Evolutionary conservation across 1,140 invertebrate genomes (phyloP), one percentile per base, ranked within the genome.

Genomic region (Ceratosolen fusciceps): DNA sequence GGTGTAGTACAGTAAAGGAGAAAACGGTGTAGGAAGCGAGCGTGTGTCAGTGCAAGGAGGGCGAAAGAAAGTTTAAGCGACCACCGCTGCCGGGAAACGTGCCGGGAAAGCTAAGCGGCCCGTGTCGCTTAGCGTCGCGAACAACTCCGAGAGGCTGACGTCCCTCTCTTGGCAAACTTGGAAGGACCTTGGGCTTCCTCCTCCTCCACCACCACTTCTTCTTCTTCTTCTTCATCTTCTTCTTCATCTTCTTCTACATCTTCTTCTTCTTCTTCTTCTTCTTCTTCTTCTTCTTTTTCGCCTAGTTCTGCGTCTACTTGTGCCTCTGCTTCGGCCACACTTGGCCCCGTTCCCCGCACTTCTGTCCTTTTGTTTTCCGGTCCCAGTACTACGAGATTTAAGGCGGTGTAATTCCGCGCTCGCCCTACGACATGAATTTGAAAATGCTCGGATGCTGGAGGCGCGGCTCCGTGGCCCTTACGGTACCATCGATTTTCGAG

Each of bases 41-140:
- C n/a, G 31, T 4, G 39, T n/a, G n/a, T n/a, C n/a, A n/a, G n/a
- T n/a, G 1, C 19, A 21, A 7, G 60, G 54, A 43, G 37, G 24
- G 14, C n/a, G n/a, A 24, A 26, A 58, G 52, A 68, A 75, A 80
- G 7, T 74, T 80, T 80, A 54, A 31, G 26, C 52, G 34, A 24
- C 10, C 34, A 24, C 26, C 49, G 58, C 29, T 62, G 29, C 58
- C 21, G 19, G 47, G n/a, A 58, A 65, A 72, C 68, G 68, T 73
- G 56, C 54, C 56, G 37, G 70, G 68, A 71, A 60, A 67, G 43
- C 37, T 58, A 74, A 72, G 39, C 70, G 37, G 24, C 19, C 10
- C 34, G 34, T 37, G 54, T 29, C 56, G 34, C 56, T 47, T 43
- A 37, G 49, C 21, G 26, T 58, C 21, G 52, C 19, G 49, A 56